A percentile compares a stretch with the other conserved stretches of the same genome.
These are phyloP conservation scores for Protomyctophum bolini DNA, from an alignment of 2,113 vertebrate genomes.

Conservation along the genomic window DNA sequence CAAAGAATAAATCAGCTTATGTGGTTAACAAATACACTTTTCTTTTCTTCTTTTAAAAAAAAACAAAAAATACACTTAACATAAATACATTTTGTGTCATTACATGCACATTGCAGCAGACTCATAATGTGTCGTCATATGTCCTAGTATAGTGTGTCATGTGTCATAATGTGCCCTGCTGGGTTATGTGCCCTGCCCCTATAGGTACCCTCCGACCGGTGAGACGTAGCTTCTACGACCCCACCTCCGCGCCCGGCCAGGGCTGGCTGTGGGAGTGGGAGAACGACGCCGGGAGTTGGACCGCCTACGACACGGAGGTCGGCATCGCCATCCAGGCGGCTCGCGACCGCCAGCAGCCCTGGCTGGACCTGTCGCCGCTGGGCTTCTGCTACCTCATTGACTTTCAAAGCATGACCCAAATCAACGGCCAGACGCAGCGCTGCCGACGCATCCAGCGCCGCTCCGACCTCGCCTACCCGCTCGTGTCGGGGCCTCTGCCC, in stretches of 20 bases:
- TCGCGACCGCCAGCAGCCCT: slow-evolving; percentile 95
- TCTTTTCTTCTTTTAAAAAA: too few relatives aligned
- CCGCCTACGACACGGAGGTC: slow-evolving; percentile 96
- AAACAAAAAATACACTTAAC: too few relatives aligned
- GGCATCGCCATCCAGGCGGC: slow-evolving; percentile 97
- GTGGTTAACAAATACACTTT: too few relatives aligned
- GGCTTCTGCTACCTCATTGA: slow-evolving; percentile 98
- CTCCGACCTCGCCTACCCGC: slow-evolving; percentile 88
- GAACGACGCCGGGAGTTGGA: slow-evolving; percentile 93
- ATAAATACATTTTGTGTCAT: too few relatives aligned
- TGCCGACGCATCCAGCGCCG: slow-evolving; percentile 90
- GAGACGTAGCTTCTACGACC: slow-evolving; percentile 94
- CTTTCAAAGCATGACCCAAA: slow-evolving; percentile 97
- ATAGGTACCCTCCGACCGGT: slow-evolving; percentile 96
- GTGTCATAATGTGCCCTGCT: background rate
- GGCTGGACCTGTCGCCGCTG: slow-evolving; percentile 95
- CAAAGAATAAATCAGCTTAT: too few relatives aligned
- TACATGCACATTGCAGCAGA: too few relatives aligned
- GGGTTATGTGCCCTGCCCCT: slow-evolving; percentile 9
- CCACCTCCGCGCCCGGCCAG: slow-evolving; percentile 92
- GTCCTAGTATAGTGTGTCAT: background rate
- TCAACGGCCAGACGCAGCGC: slow-evolving; percentile 94
- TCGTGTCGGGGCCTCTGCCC: slow-evolving; percentile 87
- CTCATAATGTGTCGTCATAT: too few relatives aligned
- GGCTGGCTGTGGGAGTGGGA: slow-evolving; percentile 99